Evolutionary conservation across 2,797 vertebrate species (phyloP), one percentile per base, ranked within the genome.

Genomic region (Picus viridis): DNA sequence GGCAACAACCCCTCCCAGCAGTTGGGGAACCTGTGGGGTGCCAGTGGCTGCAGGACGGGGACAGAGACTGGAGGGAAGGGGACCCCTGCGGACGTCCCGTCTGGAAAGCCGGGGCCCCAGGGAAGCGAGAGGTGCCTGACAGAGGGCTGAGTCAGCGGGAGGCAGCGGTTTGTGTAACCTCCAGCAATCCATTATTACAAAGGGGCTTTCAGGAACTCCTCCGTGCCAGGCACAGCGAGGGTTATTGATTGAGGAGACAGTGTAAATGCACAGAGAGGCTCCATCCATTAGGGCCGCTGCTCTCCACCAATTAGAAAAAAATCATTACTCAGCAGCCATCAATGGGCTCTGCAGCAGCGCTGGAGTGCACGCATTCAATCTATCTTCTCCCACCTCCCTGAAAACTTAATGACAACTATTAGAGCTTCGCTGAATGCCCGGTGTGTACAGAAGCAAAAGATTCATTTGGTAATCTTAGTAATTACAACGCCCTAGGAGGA

Each of bases 341-440:
- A 97, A 97, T 96, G 96, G 97, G 97, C 97, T 97, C 96, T 94
- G 96, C 73, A 43, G 81, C 96, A 96, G 97, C 59, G 89, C 95
- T 92, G 95, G 97, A 98, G 97, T 96, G 96, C 97, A 93, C 89
- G 96, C 95, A 94, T 97, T 97, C 96, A 94, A 96, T 97, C 93
- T 88, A 76, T 97, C 96, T 97, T 96, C 94, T 97, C 97, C 96
- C 97, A 97, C 97, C 98, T 97, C 97, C 96, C 94, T 96, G 95
- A 91, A 97, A 98, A 97, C 97, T 97, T 98, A 98, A 98, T 98
- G 98, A 98, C 97, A 98, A 98, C 97, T 98, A 98, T 98, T 98
- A 98, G 97, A 97, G 97, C 96, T 97, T 97, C 88, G 92, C 97
- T 97, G 98, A 98, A 98, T 97, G 97, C 97, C 95, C 96, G 88